phyloP scores from a whole-genome alignment of 1,140 invertebrate species.

The Potamilus streckersoni region DNA sequence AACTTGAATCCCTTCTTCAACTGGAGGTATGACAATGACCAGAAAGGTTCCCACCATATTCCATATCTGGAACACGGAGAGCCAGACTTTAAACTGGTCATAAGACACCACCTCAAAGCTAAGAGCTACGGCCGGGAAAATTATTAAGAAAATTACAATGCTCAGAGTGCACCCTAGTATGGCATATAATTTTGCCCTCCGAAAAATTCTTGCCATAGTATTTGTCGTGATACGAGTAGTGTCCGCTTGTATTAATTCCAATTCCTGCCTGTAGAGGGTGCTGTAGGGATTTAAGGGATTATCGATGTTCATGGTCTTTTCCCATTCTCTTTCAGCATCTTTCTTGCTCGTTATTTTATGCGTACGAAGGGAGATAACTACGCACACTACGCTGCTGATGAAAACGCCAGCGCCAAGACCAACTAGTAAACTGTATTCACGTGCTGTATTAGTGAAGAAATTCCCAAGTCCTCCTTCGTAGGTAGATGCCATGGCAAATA shows the following conservation, averaged over 20 bases:
- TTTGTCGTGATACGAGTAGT: not conserved
- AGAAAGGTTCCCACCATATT: conserved; percentile 40
- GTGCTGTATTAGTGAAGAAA: conserved; percentile 31
- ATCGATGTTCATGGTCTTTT: conserved; percentile 64
- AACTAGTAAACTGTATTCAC: conserved; percentile 27
- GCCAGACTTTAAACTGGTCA: conserved; percentile 41
- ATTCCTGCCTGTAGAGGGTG: conserved; percentile 51
- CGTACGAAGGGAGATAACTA: conserved; percentile 28
- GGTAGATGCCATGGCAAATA: conserved; percentile 34
- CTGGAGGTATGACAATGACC: conserved; percentile 46
- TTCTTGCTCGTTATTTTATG: conserved; percentile 19
- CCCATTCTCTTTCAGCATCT: conserved; percentile 53
- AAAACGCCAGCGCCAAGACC: conserved; percentile 13
- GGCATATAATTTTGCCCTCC: conserved; percentile 38
- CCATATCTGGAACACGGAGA: conserved; percentile 39
- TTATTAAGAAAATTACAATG: conserved; percentile 36
- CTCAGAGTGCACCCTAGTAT: conserved; percentile 40
- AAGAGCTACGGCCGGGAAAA: conserved; percentile 46
- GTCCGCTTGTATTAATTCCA: conserved; percentile 24
- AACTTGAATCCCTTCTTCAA: conserved; percentile 46
- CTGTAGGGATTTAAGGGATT: conserved; percentile 65
- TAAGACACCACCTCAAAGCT: conserved; percentile 38
- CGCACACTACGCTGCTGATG: conserved; percentile 12
- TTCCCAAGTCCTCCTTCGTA: conserved; percentile 30
- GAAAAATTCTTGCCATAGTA: conserved; percentile 37